Conservation (phyloP, 2,113 vertebrate species). For the Nannobrachium achirus region DNA sequence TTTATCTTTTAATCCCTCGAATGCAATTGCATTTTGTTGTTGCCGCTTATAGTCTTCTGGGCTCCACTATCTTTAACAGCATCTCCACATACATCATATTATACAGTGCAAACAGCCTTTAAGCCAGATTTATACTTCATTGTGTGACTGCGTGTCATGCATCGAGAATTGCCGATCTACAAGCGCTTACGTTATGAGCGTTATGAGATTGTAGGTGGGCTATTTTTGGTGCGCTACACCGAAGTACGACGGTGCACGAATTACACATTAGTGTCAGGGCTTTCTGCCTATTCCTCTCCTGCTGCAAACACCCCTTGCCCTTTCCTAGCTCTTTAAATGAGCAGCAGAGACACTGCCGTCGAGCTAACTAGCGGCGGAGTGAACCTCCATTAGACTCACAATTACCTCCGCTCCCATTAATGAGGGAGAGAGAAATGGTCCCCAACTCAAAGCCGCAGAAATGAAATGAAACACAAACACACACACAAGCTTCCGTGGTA, state of each 20-base stretch:
- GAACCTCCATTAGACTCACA: constrained; percentile 61
- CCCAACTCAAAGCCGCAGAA: constrained; percentile 48
- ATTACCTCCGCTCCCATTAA: constrained; percentile 68
- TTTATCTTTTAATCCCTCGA: constrained; percentile 71
- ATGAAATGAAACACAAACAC: constrained; percentile 68
- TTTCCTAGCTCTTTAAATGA: constrained; percentile 53
- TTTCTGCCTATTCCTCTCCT: constrained; percentile 30
- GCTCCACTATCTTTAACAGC: constrained; percentile 53
- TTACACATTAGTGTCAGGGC: constrained; percentile 49
- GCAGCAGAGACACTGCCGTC: constrained; percentile 44
- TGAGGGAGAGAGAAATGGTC: constrained; percentile 37
- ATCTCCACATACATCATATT: constrained; percentile 36
- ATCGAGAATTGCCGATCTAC: no score
- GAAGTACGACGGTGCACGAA: no score
- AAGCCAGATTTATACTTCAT: no score
- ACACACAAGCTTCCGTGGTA: constrained; percentile 65
- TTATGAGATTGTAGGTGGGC: no score
- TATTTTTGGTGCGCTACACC: no score
- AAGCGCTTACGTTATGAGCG: no score
- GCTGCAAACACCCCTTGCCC: constrained; percentile 47
- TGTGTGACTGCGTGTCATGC: no score
- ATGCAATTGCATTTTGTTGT: constrained; percentile 45
- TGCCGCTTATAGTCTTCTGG: constrained; percentile 41
- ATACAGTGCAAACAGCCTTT: constrained; percentile 43
- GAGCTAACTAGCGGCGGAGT: constrained; percentile 51